Evolutionary conservation across 2,888 invertebrate genomes (phyloP).

Genomic region (Lobophora halterata): DNA sequence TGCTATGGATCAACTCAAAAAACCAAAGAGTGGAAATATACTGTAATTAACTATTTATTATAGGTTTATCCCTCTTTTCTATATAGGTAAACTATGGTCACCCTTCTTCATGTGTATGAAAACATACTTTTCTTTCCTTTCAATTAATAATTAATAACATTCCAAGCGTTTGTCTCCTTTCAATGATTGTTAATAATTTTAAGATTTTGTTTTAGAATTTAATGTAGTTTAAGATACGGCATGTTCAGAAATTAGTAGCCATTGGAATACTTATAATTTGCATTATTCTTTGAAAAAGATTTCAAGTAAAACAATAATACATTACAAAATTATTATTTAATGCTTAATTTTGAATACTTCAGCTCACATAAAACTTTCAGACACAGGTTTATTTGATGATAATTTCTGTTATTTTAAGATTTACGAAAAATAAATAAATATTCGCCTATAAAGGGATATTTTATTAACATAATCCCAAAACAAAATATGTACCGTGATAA

Average conservation of each 20-base stretch:
- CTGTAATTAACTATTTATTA: constrained; percentile 42
- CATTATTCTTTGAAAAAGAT: constrained; percentile 21
- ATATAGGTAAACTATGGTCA: constrained; percentile 57
- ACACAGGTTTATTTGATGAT: constrained; percentile 46
- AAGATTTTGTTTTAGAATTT: constrained; percentile 58
- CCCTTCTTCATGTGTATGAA: constrained; percentile 51
- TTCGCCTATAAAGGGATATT: constrained; percentile 64
- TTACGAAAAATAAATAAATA: constrained; percentile 72
- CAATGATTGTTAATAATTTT: constrained; percentile 53
- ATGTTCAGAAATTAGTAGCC: constrained; percentile 48
- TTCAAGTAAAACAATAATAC: neutral
- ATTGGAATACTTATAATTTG: constrained; percentile 43
- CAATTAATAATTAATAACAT: constrained; percentile 49
- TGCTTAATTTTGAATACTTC: constrained; percentile 4
- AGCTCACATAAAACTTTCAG: constrained; percentile 35
- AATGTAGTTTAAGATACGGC: constrained; percentile 55
- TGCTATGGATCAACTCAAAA: constrained; percentile 40
- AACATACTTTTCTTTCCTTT: constrained; percentile 31
- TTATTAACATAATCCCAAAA: too few species aligned
- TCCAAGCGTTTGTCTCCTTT: constrained; percentile 47
- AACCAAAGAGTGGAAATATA: constrained; percentile 40
- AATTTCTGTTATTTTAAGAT: constrained; percentile 60
- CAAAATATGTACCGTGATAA: too few species aligned
- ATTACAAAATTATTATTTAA: constrained; percentile 5
- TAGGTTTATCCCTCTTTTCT: constrained; percentile 60